These are phyloP conservation scores for Ibidorhyncha struthersii DNA, from an alignment of 2,113 vertebrate species.

Conservation along the genomic window DNA sequence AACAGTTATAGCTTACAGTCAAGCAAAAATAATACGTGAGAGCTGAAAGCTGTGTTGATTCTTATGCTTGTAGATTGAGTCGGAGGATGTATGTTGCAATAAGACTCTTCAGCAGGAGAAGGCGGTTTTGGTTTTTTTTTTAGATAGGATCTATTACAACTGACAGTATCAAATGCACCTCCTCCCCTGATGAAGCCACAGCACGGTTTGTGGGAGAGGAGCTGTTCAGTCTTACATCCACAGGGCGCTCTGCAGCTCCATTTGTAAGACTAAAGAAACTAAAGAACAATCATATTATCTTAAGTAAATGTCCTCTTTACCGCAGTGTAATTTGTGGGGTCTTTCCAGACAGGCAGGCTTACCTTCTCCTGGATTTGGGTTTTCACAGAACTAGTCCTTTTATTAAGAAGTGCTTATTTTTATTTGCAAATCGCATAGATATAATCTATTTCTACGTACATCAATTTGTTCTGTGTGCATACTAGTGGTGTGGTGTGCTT, in stretches of 20 bases:
- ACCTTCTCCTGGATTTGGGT: neutral
- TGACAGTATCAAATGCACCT: neutral
- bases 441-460: neutral
- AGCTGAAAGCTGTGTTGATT: neutral
- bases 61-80: rapidly evolving
- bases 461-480: neutral
- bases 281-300: rapidly evolving
- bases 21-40: neutral
- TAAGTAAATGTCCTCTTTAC: no score
- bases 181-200: neutral
- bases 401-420: neutral
- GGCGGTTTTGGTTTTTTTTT: neutral
- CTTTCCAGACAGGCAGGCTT: neutral
- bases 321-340: neutral
- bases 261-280: neutral
- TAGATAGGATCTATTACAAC: neutral
- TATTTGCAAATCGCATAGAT: neutral
- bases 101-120: neutral
- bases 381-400: neutral
- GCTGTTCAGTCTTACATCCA: no score
- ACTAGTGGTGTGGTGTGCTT: neutral
- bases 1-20: neutral
- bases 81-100: neutral
- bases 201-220: neutral
- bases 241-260: no score